Base-by-base conservation (phyloP, 2,113 vertebrate genomes). In the Aythya baeri region DNA sequence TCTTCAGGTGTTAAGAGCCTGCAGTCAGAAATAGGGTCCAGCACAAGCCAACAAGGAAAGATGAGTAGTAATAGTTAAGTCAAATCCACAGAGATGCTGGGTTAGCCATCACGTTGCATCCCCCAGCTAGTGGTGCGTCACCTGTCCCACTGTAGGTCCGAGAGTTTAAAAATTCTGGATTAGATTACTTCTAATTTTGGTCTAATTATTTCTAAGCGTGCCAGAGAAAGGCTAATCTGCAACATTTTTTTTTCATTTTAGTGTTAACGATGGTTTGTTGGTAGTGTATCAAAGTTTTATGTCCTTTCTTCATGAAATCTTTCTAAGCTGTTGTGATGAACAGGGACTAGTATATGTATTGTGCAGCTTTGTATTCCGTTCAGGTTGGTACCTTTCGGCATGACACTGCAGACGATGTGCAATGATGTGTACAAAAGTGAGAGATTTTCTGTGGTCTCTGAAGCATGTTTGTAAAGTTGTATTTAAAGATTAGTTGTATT, bases 401-500 rank as follows among this genome's bases (percentile, higher is more conserved):
- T 79, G 78, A 70, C 23, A 15, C 74, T 74, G 80, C 77, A 89
- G 80, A 80, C 3, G 0, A 23, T 84, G 72, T 88, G 85, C 93
- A 55, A 0, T 66, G 87, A 43, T 86, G 80, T 49, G 63, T 92
- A 52, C 44, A 3, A 71, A 82, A 80, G 50, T 83, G 84, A 90
- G 80, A 91, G 66, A 54, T 95, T 93, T 96, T 86, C 83, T 90
- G 68, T 57, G 21, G 61, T 92, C 95, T 97, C 70, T 91, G 70
- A 95, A 95, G 87, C 93, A 41, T 86, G 92, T 95, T 96, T 96
- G 80, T 74, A 82, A 96, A 91, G 66, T 97, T 92, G 86, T 91
- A 88, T 86, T 95, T 50, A 50, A 50, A 50, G 49, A 50, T 50
- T 50, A 91, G 68, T 97, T 93, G 87, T 91, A 86, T 86, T 96